phyloP scores from a whole-genome alignment of 2,888 invertebrate genomes.

The Diplazon laetatorius region DNA sequence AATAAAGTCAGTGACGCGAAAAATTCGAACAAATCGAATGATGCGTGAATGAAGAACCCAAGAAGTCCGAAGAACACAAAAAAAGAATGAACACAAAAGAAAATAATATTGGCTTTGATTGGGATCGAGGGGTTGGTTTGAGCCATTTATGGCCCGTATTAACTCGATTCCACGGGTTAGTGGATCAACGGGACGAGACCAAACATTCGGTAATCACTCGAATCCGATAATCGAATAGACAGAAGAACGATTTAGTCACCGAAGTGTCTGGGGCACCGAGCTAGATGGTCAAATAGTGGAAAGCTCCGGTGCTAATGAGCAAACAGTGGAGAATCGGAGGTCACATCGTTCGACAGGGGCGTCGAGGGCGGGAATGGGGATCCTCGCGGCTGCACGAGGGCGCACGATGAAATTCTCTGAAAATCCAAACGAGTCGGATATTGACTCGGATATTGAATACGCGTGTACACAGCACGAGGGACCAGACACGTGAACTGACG shows the following conservation, averaged over 20 bases:
- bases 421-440: slow-evolving; percentile 54
- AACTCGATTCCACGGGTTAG: slow-evolving; percentile 37
- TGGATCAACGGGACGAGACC: slow-evolving; percentile 3
- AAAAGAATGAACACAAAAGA: background rate
- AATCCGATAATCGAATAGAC: slow-evolving; percentile 19
- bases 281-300: slow-evolving; percentile 36
- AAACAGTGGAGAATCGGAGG: slow-evolving; percentile 45
- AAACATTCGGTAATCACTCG: slow-evolving; percentile 37
- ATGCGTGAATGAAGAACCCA: no score
- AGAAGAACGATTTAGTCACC: slow-evolving; percentile 30
- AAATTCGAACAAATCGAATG: no score
- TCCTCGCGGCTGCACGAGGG: background rate
- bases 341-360: slow-evolving; percentile 8
- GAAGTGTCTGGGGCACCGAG: slow-evolving; percentile 6
- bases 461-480: slow-evolving; percentile 23
- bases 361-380: background rate
- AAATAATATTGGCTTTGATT: no score
- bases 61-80: no score
- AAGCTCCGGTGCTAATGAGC: slow-evolving; percentile 40
- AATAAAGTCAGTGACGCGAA: no score
- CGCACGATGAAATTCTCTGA: slow-evolving; percentile 13
- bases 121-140: no score
- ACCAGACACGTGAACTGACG: slow-evolving; percentile 24
- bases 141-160: background rate
- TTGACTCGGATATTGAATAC: slow-evolving; percentile 61